phyloP scores from a whole-genome alignment of 2,888 invertebrate genomes.

The Tillus elongatus region DNA sequence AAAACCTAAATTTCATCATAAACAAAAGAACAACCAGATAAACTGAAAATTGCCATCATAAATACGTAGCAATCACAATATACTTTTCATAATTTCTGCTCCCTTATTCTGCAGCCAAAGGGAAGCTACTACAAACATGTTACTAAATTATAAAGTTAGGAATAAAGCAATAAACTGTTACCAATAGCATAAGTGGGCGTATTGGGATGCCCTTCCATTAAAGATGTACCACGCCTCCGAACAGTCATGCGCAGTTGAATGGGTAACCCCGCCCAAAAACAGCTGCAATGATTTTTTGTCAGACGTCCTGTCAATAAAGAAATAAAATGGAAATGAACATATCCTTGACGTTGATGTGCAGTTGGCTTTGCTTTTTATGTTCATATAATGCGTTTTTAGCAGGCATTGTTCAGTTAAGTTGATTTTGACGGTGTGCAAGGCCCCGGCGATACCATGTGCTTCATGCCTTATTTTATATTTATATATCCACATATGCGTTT shows the following conservation, averaged over 20 bases:
- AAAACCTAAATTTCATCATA: no score
- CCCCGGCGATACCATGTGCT: no score
- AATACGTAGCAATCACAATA: no score
- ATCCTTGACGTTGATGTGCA: slow-evolving; percentile 27
- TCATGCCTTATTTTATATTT: no score
- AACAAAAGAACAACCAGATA: no score
- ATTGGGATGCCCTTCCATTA: slow-evolving; percentile 14
- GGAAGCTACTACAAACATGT: background rate
- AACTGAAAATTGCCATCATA: no score
- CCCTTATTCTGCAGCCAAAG: no score
- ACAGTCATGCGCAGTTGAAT: slow-evolving; percentile 26
- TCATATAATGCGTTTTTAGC: slow-evolving; percentile 1
- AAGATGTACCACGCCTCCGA: slow-evolving; percentile 12
- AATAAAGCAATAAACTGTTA: slow-evolving; percentile 8
- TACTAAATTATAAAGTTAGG: slow-evolving; percentile 3
- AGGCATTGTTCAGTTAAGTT: no score
- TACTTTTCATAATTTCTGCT: no score
- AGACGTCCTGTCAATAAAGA: slow-evolving; percentile 32
- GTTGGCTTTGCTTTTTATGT: slow-evolving; percentile 21
- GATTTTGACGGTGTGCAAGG: no score
- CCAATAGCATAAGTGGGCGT: slow-evolving; percentile 18
- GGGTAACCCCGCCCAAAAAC: slow-evolving; percentile 25
- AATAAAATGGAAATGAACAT: slow-evolving; percentile 23
- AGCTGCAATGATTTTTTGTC: slow-evolving; percentile 39
- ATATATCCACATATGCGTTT: no score